Evolutionary conservation across 2,797 vertebrate species (phyloP), one percentile per base, ranked within the genome.

Genomic region (Dipus sagitta): DNA sequence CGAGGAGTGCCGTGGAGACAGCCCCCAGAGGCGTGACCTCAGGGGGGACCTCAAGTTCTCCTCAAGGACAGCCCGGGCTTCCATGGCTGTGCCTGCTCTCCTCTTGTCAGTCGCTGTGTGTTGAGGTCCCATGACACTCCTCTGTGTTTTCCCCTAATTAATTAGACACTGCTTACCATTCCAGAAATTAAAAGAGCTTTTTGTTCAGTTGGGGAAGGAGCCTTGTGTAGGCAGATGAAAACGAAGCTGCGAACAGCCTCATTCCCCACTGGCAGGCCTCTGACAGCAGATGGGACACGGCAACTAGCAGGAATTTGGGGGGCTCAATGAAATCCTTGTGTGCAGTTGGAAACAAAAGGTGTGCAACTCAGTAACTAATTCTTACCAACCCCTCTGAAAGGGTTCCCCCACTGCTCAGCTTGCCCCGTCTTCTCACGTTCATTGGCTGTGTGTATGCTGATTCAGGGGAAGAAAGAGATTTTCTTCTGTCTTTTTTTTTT

Each of bases 271-370:
- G 17, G 9, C 34, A 34, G 76, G 70, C 58, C 83, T 91, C 23
- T 4, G 71, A 23, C 42, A 78, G 90, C 89, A 92, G 84, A 93
- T 91, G 92, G 91, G 75, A 70, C 23, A 68, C 24, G 80, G 86
- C 78, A 68, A 94, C 81, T 80, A 64, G 58, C 92, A 89, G 77
- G 80, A 60, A 95, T 86, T 76, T 47, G 47, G 80, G 60, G 30
- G 30, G 82, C 84, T 87, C 92, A 76, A 21, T 91, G 81, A 96
- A 91, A 83, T 92, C 92, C 75, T 95, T 94, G 93, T 86, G 74
- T 93, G 83, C 60, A 86, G 28, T 76, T 72, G 67, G 86, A 85
- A 95, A 81, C 75, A 81, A 94, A 95, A 96, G 85, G 92, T 96
- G 52, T 70, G 38, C 78, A 78, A 34, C 80, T 91, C 93, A 88